A percentile compares a stretch with the other conserved stretches of the same genome.
phyloP scores from a whole-genome alignment of 2,888 invertebrate species.

The Phengaris arion region DNA sequence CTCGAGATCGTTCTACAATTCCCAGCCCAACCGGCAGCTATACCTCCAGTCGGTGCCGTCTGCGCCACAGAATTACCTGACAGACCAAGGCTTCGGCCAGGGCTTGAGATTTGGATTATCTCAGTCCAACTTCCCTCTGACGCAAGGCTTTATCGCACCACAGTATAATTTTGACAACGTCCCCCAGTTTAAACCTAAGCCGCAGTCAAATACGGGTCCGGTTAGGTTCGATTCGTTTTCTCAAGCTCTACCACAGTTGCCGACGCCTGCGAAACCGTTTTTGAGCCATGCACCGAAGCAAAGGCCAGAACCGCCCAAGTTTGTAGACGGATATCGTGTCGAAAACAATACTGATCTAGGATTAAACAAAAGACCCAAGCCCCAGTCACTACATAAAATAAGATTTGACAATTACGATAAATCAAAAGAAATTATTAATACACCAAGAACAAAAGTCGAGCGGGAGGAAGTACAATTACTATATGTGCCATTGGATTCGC shows the following conservation, averaged over 20 bases:
- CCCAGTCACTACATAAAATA: constrained; percentile 65
- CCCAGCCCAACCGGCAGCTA: constrained; percentile 60
- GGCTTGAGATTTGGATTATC: constrained; percentile 65
- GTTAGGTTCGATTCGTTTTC: constrained; percentile 57
- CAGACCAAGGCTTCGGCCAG: constrained; percentile 69
- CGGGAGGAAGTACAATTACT: constrained; percentile 87
- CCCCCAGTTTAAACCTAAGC: constrained; percentile 53
- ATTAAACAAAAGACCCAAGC: constrained; percentile 49
- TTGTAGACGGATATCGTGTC: constrained; percentile 66
- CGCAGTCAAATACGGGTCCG: constrained; percentile 48
- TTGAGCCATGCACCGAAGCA: constrained; percentile 48
- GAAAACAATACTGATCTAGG: constrained; percentile 55
- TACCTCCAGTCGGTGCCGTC: constrained; percentile 70
- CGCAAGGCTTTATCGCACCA: constrained; percentile 64
- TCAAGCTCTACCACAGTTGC: constrained; percentile 45
- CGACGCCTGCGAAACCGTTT: constrained; percentile 56
- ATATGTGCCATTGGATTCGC: constrained; percentile 89
- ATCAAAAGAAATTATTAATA: constrained; percentile 49
- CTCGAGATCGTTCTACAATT: constrained; percentile 57
- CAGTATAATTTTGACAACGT: constrained; percentile 59
- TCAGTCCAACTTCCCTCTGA: constrained; percentile 64
- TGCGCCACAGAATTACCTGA: constrained; percentile 68
- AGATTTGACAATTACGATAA: constrained; percentile 62
- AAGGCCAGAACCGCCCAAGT: constrained; percentile 59
- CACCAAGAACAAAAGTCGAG: constrained; percentile 58